These are phyloP conservation scores for Myotis vivesi DNA, from an alignment of 2,797 vertebrate species.

Conservation along the genomic window DNA sequence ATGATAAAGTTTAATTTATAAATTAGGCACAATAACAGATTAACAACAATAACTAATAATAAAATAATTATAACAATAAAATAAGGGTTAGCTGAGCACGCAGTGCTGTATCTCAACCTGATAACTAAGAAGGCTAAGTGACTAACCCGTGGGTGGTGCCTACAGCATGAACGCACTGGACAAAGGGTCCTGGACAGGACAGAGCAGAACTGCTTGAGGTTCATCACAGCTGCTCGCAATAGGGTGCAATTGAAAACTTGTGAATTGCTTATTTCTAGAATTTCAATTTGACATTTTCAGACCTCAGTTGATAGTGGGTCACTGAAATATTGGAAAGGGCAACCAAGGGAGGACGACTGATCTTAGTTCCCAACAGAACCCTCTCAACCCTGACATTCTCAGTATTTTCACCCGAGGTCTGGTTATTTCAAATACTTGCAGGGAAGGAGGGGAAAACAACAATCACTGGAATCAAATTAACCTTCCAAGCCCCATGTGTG, in stretches of 20 bases:
- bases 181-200: not conserved
- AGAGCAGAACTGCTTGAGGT: not conserved
- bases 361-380: not conserved
- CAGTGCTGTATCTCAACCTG: not conserved
- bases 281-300: not conserved
- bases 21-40: not conserved
- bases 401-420: not conserved
- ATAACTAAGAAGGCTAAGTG: not conserved
- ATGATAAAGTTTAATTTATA: not conserved
- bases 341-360: no score
- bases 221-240: not conserved
- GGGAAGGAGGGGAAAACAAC: not conserved
- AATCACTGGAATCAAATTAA: not conserved
- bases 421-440: not conserved
- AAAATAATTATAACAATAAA: not conserved
- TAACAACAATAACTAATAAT: not conserved
- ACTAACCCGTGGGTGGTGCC: not conserved
- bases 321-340: not conserved
- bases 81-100: no score
- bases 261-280: not conserved
- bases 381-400: slow-evolving; percentile 17
- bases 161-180: not conserved
- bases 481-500: not conserved
- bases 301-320: not conserved
- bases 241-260: not conserved